Conservation (phyloP, 2,888 invertebrate species). For the Tipula helvola region DNA sequence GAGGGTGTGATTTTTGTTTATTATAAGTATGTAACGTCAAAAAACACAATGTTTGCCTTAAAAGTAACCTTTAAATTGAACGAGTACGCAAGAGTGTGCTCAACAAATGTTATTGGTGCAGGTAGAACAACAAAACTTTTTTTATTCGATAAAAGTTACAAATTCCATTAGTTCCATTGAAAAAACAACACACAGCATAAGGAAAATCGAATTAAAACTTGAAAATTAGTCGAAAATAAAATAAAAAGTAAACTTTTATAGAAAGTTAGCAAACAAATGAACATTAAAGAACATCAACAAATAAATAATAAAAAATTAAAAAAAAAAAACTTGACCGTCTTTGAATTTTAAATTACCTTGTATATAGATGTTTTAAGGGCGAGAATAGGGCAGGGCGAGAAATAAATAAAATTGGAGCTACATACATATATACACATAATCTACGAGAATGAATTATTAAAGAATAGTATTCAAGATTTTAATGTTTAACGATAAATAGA, state of each 20-base stretch:
- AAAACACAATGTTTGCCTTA: background rate
- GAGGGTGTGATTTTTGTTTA: background rate
- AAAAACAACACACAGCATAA: background rate
- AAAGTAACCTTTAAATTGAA: background rate
- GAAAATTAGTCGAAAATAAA: background rate
- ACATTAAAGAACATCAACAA: background rate
- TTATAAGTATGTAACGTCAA: background rate
- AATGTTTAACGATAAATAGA: background rate
- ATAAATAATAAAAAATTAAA: background rate
- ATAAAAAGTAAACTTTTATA: background rate
- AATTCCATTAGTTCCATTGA: background rate
- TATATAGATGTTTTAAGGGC: background rate
- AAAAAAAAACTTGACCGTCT: background rate
- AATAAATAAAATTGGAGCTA: background rate
- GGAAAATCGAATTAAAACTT: background rate
- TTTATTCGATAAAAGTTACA: background rate
- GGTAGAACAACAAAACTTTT: background rate
- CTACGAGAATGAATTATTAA: background rate
- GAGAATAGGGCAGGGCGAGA: background rate
- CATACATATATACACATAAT: no score
- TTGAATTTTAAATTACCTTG: background rate
- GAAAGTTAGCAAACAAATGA: background rate
- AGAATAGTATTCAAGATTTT: background rate
- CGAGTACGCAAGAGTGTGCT: background rate
- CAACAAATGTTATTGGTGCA: background rate